Base-by-base conservation (phyloP, 2,113 vertebrate genomes). In the Gymnorhina tibicen region DNA sequence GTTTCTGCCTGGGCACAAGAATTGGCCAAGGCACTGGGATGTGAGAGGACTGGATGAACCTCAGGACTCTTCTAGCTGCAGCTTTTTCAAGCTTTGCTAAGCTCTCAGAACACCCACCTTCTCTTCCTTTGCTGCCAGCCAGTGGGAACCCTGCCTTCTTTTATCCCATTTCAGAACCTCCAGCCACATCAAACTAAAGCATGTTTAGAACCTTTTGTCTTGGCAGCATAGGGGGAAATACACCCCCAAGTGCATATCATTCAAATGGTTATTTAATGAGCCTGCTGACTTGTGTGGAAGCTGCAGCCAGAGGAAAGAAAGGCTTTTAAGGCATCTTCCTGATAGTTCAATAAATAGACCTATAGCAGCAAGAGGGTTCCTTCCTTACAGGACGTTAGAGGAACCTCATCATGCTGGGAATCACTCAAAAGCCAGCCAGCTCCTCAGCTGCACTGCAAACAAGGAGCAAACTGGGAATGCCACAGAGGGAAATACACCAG, bases 291-390 rank as follows among this genome's bases (percentile, higher is more conserved):
- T 72, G 78, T 79, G 88, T 86, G 55, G 62, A 56, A 69, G 50
- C 30, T 80, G 80, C 74, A 97, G 82, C 49, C 78, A 94, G 93
- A 95, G 91, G 69, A 97, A 94, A 96, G 50, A 53, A 79, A 86
- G 70, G 74, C 55, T 96, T 97, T 97, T 97, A 97, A 92, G 42
- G 35, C 56, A 6, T 59, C 68, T 76, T 69, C 62, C 84, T 74
- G 68, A 53, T 27, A 28, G 85, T 74, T 76, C 94, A 94, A 92
- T 94, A 95, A 97, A 96, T 44, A 86, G 85, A 90, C 32, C 24
- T 39, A 49, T 11, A 88, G 60, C 39, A 78, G 37, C 16, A 26
- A 17, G 69, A 89, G 30, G 32, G n/a, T 53, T 97, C 69, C 49
- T 82, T 87, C 85, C 90, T 97, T 91, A 74, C 53, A 82, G 59